These are phyloP conservation scores for Loriculus beryllinus DNA, from an alignment of 2,797 vertebrate genomes.

Conservation along the genomic window DNA sequence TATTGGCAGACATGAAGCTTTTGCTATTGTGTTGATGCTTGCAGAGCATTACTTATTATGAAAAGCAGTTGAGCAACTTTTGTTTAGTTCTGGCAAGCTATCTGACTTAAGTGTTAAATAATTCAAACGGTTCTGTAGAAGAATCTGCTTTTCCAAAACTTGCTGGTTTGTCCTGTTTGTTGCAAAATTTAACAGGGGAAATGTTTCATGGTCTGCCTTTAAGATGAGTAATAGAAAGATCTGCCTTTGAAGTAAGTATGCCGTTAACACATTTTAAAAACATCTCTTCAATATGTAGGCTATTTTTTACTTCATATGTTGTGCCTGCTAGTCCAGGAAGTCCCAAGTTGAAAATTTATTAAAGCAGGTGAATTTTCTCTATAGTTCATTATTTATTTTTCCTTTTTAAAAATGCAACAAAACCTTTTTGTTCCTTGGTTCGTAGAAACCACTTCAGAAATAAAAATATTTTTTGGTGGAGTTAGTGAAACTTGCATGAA, in stretches of 20 bases:
- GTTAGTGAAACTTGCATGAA: not conserved
- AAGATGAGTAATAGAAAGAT: not conserved
- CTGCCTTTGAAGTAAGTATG: not conserved
- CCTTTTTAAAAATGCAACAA: not conserved
- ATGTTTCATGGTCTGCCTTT: not conserved
- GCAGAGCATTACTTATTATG: constrained; percentile 53
- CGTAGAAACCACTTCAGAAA: not conserved
- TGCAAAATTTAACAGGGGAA: not conserved
- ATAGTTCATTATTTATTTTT: not conserved
- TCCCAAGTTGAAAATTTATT: not conserved
- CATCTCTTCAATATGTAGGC: not conserved
- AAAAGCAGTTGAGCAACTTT: constrained; percentile 11
- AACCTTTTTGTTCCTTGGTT: not conserved
- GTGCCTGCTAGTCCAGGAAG: not conserved
- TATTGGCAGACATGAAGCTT: constrained; percentile 2
- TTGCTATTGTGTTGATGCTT: constrained; percentile 20
- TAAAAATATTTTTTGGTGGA: not conserved
- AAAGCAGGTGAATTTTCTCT: not conserved
- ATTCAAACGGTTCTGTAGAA: not conserved
- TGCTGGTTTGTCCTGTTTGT: not conserved
- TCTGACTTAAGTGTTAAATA: not conserved
- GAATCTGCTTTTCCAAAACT: not conserved
- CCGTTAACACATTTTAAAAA: not conserved
- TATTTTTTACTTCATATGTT: not conserved
- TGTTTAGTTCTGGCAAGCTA: not conserved